Evolutionary conservation across 2,888 invertebrate species (phyloP).

Genomic region (Anaspis maculata): DNA sequence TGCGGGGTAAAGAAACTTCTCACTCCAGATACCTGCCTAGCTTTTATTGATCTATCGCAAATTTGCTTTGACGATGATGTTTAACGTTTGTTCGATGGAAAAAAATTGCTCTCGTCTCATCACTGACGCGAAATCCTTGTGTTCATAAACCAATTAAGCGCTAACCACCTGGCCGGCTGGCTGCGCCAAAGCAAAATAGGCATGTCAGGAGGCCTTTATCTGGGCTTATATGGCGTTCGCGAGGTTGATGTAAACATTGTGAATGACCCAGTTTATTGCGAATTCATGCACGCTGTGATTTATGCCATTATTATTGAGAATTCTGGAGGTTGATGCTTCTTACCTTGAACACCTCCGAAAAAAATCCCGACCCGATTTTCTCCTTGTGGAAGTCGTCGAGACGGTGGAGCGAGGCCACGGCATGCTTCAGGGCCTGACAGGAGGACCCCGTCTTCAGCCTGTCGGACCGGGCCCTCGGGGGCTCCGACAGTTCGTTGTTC

Average conservation of each 20-base stretch:
- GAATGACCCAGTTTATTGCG: too few species aligned
- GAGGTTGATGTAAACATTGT: conserved; percentile 20
- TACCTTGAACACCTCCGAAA: conserved; percentile 97
- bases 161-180: too few species aligned
- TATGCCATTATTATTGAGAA: too few species aligned
- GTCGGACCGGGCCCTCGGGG: conserved; percentile 40
- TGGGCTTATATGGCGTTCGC: conserved; percentile 17
- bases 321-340: conserved; percentile 15
- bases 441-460: conserved; percentile 64
- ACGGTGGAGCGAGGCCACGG: conserved; percentile 84
- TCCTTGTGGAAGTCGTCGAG: conserved; percentile 90
- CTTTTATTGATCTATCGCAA: too few species aligned
- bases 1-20: too few species aligned
- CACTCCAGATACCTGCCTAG: too few species aligned
- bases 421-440: conserved; percentile 83
- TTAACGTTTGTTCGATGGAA: too few species aligned
- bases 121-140: too few species aligned
- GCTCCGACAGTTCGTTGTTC: conserved; percentile 40
- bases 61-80: too few species aligned
- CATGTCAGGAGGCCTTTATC: conserved; percentile 5
- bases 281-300: too few species aligned
- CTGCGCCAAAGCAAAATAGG: not conserved
- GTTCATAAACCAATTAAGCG: too few species aligned
- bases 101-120: too few species aligned
- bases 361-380: conserved; percentile 92